A percentile compares a stretch with the other conserved stretches of the same genome.
These are phyloP conservation scores for Melinaea marsaeus DNA, from an alignment of 2,888 invertebrate genomes.

Conservation along the genomic window DNA sequence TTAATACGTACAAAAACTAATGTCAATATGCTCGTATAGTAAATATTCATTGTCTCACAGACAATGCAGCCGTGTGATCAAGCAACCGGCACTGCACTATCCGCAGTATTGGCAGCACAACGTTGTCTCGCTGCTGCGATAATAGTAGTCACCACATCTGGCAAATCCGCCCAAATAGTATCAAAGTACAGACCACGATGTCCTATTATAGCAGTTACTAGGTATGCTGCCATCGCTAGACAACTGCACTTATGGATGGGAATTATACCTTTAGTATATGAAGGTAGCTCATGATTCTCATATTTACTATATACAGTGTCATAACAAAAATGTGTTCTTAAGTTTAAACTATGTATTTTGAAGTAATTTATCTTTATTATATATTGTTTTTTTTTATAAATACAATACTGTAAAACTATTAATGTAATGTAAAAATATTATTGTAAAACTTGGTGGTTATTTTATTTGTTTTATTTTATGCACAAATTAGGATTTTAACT, in stretches of 20 bases:
- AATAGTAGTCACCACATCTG: conserved; percentile 80
- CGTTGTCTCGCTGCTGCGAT: conserved; percentile 83
- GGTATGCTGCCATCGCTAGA: conserved; percentile 78
- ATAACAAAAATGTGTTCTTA: too few relatives aligned
- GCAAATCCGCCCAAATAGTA: conserved; percentile 79
- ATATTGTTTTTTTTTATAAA: too few relatives aligned
- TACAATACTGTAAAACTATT: too few relatives aligned
- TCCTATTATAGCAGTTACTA: conserved; percentile 83
- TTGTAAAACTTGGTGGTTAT: too few relatives aligned
- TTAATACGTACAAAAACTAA: too few relatives aligned
- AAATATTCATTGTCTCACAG: conserved; percentile 40
- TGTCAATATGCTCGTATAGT: too few relatives aligned
- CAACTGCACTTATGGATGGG: conserved; percentile 83
- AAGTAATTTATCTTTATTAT: too few relatives aligned
- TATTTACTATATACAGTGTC: too few relatives aligned
- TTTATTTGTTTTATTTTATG: too few relatives aligned
- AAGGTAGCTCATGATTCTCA: conserved; percentile 61
- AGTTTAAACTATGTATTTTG: too few relatives aligned
- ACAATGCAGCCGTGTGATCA: conserved; percentile 78
- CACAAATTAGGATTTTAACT: neutral
- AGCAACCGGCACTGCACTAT: conserved; percentile 82
- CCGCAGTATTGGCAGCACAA: conserved; percentile 85
- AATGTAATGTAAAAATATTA: too few relatives aligned
- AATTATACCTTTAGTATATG: conserved; percentile 81
- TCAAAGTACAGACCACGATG: conserved; percentile 84